A percentile compares a stretch with the other conserved stretches of the same genome.
Conservation (phyloP, 2,888 invertebrate genomes). For the Mimas tiliae region DNA sequence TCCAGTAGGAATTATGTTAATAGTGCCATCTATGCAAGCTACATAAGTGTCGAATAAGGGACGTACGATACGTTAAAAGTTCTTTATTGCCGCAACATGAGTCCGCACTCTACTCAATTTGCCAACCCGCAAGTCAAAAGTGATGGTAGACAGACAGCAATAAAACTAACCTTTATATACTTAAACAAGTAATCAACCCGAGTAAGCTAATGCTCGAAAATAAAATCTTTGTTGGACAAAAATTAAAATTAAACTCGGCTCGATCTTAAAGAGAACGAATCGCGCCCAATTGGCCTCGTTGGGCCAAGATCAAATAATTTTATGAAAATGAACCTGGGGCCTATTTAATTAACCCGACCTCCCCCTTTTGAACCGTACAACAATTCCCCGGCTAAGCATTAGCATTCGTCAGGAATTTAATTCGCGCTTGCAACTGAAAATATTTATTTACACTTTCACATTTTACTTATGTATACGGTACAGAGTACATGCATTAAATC, state of each 20-base stretch:
- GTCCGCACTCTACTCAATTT: slow-evolving; percentile 65
- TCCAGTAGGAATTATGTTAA: neutral
- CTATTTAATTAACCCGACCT: slow-evolving; percentile 82
- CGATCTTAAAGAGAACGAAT: slow-evolving; percentile 64
- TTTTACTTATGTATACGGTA: slow-evolving; percentile 50
- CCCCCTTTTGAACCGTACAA: slow-evolving; percentile 78
- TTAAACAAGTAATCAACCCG: slow-evolving; percentile 57
- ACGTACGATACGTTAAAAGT: slow-evolving; percentile 48
- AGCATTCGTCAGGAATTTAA: slow-evolving; percentile 80
- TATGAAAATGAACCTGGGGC: slow-evolving; percentile 78
- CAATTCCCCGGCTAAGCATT: slow-evolving; percentile 82
- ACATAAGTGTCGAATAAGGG: slow-evolving; percentile 26
- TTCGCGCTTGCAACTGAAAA: slow-evolving; percentile 67
- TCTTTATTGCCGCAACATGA: slow-evolving; percentile 58
- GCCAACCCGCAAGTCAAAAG: slow-evolving; percentile 56
- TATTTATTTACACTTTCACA: slow-evolving; percentile 71
- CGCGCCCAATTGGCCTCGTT: slow-evolving; percentile 65
- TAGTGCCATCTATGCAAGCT: neutral
- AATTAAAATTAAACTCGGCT: slow-evolving; percentile 67
- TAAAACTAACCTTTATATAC: slow-evolving; percentile 71
- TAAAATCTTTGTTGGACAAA: slow-evolving; percentile 54
- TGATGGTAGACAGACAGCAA: slow-evolving; percentile 65
- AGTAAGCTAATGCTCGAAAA: slow-evolving; percentile 44
- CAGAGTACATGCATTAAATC: slow-evolving; percentile 58
- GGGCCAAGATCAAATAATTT: slow-evolving; percentile 80